Conservation (phyloP, 2,888 invertebrate genomes). For the Brassicogethes aeneus region DNA sequence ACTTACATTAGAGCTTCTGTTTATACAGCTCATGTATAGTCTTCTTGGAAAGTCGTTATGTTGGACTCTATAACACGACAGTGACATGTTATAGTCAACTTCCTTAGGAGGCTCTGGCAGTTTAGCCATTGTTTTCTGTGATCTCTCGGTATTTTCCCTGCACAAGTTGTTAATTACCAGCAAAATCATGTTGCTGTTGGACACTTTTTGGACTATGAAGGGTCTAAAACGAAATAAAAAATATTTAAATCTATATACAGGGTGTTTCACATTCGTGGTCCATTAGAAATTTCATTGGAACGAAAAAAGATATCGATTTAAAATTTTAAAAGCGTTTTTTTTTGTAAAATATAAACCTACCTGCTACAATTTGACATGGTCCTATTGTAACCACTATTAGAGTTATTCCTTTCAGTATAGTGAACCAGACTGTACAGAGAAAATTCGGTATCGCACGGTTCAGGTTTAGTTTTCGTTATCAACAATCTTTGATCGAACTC, state of each 20-base stretch:
- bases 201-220: conserved; percentile 68
- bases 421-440: conserved; percentile 35
- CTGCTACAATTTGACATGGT: conserved; percentile 35
- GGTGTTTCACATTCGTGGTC: not conserved
- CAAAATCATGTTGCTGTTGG: conserved; percentile 70
- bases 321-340: no score
- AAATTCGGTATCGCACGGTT: conserved; percentile 73
- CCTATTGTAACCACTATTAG: conserved; percentile 34
- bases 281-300: no score
- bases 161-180: conserved; percentile 66
- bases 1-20: conserved; percentile 65
- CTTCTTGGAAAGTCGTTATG: conserved; percentile 52
- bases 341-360: no score
- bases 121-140: conserved; percentile 8
- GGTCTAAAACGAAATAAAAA: conserved; percentile 41
- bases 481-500: conserved; percentile 49
- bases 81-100: conserved; percentile 41
- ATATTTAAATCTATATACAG: not conserved
- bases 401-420: conserved; percentile 33
- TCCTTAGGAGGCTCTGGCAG: conserved; percentile 27
- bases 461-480: conserved; percentile 71
- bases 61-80: conserved; percentile 33
- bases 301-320: no score
- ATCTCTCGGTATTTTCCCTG: conserved; percentile 22
- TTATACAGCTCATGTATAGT: conserved; percentile 67